Evolutionary conservation across 2,888 invertebrate genomes (phyloP), one percentile per base, ranked within the genome.

Genomic region (Drosophila testacea): DNA sequence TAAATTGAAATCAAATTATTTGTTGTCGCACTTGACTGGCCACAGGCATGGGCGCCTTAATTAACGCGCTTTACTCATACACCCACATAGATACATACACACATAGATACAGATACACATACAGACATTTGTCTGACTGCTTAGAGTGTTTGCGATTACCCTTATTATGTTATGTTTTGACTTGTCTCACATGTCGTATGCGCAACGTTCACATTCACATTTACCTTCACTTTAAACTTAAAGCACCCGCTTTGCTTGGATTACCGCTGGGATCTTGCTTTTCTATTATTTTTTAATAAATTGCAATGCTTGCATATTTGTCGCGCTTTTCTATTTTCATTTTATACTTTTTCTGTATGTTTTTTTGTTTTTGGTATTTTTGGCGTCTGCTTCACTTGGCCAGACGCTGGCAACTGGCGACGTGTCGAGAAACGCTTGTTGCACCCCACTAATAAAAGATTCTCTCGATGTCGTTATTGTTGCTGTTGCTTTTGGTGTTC

Each of bases 1-100:
- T 89, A 84, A 91, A 91, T 91, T 91, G 90, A 91, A 91, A 91
- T 91, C 91, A 89, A 90, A 91, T 91, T 89, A 91, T 90, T 91
- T 90, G 91, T 90, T 90, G 91, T 88, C 89, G 89, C 91, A 89
- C 91, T 91, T 91, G 83, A 86, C 83, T 82, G 83, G 75, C 89
- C 90, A 74, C 88, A 73, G 73, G 79, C 83, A 71, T 77, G 84
- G 10, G 77, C 77, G 81, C 83, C 79, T 85, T 85, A 90, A 91
- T 91, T 91, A 89, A 82, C 87, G 85, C 89, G 76, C 67, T 79
- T 52, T 22, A 56, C n/a, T 11, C 63, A 51, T 64, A 59, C 73
- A 80, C 39, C 65, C 48, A 62, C 61, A 55, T 32, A 51, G 30
- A 57, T 28, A 62, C 22, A 38, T 16, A 30, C 38, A 56, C 13